phyloP scores from a whole-genome alignment of 2,797 vertebrate species.

The Tamandua tetradactyla region DNA sequence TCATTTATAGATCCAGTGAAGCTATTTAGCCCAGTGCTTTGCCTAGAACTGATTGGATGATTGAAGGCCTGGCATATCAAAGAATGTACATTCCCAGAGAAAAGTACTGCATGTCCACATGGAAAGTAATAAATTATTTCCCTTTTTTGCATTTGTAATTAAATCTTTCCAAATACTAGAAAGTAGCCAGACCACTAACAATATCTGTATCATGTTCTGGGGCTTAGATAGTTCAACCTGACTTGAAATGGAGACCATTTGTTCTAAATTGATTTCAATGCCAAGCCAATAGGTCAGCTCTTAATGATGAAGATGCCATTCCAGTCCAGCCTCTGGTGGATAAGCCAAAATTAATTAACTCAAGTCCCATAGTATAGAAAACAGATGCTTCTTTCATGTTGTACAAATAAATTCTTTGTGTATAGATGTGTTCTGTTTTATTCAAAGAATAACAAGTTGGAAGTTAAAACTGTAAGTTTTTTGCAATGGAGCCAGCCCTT shows the following conservation, averaged over 20 bases:
- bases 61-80: conserved; percentile 74
- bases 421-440: conserved; percentile 74
- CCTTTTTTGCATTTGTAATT: conserved; percentile 66
- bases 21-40: conserved; percentile 27
- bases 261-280: conserved; percentile 77
- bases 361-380: conserved; percentile 74
- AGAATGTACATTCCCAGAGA: conserved; percentile 58
- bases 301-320: conserved; percentile 78
- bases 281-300: conserved; percentile 76
- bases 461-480: conserved; percentile 69
- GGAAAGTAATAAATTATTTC: conserved; percentile 75
- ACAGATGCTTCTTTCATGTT: conserved; percentile 76
- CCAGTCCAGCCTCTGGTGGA: conserved; percentile 65
- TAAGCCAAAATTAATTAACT: conserved; percentile 79
- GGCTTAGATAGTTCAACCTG: conserved; percentile 62
- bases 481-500: conserved; percentile 63
- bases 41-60: conserved; percentile 48
- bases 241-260: conserved; percentile 74
- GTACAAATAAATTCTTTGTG: conserved; percentile 77
- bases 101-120: conserved; percentile 65
- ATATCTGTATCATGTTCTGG: conserved; percentile 71
- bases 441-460: conserved; percentile 74
- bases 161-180: conserved; percentile 76
- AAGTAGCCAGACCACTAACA: conserved; percentile 70
- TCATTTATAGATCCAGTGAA: conserved; percentile 26